Conservation (phyloP, 2,888 invertebrate species). For the Pachymerium ferrugineum region DNA sequence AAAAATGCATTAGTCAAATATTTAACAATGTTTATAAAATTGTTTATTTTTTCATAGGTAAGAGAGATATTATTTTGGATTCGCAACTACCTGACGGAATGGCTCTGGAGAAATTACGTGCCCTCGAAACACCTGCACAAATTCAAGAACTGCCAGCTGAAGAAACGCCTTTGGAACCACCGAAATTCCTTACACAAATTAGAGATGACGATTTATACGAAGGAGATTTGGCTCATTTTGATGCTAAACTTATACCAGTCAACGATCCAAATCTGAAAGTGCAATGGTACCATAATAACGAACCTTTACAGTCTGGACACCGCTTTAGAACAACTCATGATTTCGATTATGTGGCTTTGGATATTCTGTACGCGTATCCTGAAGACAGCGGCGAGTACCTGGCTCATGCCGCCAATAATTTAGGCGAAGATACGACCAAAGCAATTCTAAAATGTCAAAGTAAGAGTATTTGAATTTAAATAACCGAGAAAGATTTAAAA, state of each 20-base stretch:
- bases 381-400: constrained; percentile 93
- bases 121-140: constrained; percentile 72
- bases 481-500: not conserved
- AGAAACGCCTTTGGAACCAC: constrained; percentile 65
- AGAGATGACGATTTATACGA: constrained; percentile 75
- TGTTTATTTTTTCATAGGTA: constrained; percentile 45
- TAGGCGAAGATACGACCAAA: constrained; percentile 83
- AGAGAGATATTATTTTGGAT: constrained; percentile 70
- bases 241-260: constrained; percentile 91
- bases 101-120: constrained; percentile 85
- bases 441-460: constrained; percentile 80
- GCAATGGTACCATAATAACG: constrained; percentile 85
- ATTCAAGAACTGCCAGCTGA: constrained; percentile 58
- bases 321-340: constrained; percentile 87
- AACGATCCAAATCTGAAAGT: constrained; percentile 84
- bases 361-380: constrained; percentile 84
- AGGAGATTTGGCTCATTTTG: constrained; percentile 87
- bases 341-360: constrained; percentile 88
- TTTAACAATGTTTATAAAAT: not conserved
- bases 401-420: constrained; percentile 83
- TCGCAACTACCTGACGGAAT: constrained; percentile 88
- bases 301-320: constrained; percentile 74
- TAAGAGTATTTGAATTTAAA: constrained; percentile 46
- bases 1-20: constrained; percentile 51
- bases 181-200: constrained; percentile 78